Evolutionary conservation across 2,113 vertebrate species (phyloP).

Genomic region (Aplodontia rufa): DNA sequence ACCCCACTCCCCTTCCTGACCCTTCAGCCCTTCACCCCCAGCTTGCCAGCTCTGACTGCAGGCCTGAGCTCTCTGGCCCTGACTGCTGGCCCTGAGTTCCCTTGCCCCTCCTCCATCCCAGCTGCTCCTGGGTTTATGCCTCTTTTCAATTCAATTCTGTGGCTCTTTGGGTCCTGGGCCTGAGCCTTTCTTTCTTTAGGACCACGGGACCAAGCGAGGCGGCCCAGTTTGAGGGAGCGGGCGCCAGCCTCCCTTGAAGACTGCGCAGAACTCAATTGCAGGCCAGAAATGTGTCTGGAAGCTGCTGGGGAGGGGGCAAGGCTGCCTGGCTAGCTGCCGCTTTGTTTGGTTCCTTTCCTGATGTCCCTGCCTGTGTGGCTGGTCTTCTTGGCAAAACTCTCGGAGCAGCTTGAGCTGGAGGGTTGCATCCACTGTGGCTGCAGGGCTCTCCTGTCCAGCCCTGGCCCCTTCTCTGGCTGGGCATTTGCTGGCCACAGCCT

Average conservation of each 20-base stretch:
- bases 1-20: neutral
- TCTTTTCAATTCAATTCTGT: neutral
- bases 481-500: neutral
- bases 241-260: constrained; percentile 28
- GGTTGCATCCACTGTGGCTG: fast-evolving
- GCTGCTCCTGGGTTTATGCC: neutral
- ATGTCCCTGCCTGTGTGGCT: neutral
- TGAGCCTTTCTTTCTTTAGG: neutral
- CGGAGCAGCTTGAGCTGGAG: neutral
- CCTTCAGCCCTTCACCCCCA: neutral
- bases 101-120: neutral
- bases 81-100: neutral
- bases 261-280: neutral
- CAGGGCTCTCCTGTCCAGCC: neutral
- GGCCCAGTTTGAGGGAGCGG: neutral
- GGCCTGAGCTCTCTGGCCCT: too few species aligned
- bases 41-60: neutral
- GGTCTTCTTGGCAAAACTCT: neutral
- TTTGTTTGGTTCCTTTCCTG: neutral
- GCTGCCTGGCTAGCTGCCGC: neutral
- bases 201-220: neutral
- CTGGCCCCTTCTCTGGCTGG: too few species aligned
- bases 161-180: neutral
- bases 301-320: neutral
- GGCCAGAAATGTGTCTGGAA: neutral